Base-by-base conservation (phyloP, 2,113 vertebrate species). In the Micronycteris hirsuta region DNA sequence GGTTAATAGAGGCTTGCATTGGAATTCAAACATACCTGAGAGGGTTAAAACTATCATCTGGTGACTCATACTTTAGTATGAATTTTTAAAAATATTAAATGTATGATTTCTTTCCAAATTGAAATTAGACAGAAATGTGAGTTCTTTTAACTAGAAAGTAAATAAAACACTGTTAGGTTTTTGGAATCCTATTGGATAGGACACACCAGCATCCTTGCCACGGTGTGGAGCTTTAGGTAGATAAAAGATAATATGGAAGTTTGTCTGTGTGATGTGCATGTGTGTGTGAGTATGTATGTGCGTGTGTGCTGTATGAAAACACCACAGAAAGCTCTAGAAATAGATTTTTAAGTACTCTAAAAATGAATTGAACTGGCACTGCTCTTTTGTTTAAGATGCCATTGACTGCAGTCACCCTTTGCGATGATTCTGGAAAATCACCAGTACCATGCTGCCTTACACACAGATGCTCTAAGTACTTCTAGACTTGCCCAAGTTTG, bases 71-170 rank as follows among this genome's bases (percentile, higher is more conserved):
- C 38, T 63, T 88, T 19, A 65, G 47, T 86, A 68, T 73, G 93
- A 95, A 93, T 49, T 89, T 93, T 91, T 91, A 15, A 89, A 97
- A 93, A 89, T 73, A 45, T 76, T 93, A 95, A 80, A 89, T 74
- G 74, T 93, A 58, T 92, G 54, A 88, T 89, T 97, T 91, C 68
- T 96, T 93, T 97, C 88, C 86, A 94, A 96, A 91, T 89, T 89
- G 38, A 96, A 93, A 95, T 65, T 63, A 43, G 31, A 68, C 19
- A 83, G 45, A 95, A 93, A 92, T 93, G 61, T 93, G 67, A 94
- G 93, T 83, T 93, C n/a, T 95, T 38, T 49, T 71, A 82, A 38
- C 71, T 87, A 93, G n/a, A 86, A 31, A 82, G 24, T 43, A 65
- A 93, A 71, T 31, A 10, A 52, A 87, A 65, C 33, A 54, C 15